Conservation (phyloP, 2,888 invertebrate genomes). For the Lissonota sp. region DNA sequence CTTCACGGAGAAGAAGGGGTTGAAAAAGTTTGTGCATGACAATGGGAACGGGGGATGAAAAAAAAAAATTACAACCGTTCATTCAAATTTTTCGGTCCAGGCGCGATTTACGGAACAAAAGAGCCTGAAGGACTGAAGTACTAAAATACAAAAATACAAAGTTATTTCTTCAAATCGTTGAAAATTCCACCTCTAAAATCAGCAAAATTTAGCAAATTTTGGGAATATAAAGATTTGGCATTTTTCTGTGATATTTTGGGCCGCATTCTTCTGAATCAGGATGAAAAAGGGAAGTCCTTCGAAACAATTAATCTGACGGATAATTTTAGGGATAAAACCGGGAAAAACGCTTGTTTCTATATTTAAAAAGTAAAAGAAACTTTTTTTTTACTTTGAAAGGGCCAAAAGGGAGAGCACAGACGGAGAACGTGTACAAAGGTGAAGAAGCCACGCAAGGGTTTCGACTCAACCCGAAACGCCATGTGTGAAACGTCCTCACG, state of each 20-base stretch:
- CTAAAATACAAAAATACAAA: too few species aligned
- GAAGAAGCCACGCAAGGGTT: constrained; percentile 61
- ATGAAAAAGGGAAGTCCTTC: too few species aligned
- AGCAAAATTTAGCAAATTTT: too few species aligned
- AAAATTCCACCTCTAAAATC: too few species aligned
- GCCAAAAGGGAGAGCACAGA: constrained; percentile 73
- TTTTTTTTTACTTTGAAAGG: background rate
- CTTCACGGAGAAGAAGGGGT: constrained; percentile 28
- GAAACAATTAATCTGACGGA: constrained; percentile 80
- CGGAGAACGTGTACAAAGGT: constrained; percentile 74
- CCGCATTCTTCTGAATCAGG: too few species aligned
- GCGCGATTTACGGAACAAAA: background rate
- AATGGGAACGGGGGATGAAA: constrained; percentile 16
- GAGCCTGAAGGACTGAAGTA: background rate
- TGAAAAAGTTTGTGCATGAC: constrained; percentile 34
- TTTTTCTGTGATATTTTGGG: too few species aligned
- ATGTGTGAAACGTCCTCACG: constrained; percentile 77
- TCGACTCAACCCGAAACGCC: constrained; percentile 67
- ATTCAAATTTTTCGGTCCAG: constrained; percentile 29
- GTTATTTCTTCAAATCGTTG: too few species aligned
- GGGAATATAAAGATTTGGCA: too few species aligned
- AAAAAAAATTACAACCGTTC: constrained; percentile 42
- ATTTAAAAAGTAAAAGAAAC: background rate
- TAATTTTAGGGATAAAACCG: constrained; percentile 83
- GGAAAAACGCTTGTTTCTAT: constrained; percentile 69